phyloP scores from a whole-genome alignment of 2,888 invertebrate species.

The Junonia oenone region DNA sequence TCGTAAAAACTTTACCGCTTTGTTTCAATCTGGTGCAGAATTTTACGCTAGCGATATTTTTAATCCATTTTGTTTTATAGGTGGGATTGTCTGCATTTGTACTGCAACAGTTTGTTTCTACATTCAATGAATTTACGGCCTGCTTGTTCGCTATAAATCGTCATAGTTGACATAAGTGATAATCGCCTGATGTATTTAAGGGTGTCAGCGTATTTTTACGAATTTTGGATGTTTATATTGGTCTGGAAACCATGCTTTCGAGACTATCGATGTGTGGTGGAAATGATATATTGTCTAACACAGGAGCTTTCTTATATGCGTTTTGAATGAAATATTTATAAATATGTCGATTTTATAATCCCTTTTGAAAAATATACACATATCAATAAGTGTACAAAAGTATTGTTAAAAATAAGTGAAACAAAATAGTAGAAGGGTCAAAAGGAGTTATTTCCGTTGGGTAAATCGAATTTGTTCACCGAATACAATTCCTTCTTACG shows the following conservation, averaged over 20 bases:
- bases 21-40: slow-evolving; percentile 10
- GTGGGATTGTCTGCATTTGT: slow-evolving; percentile 19
- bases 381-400: no score
- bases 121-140: slow-evolving; percentile 12
- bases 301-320: no score
- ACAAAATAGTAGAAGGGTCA: no score
- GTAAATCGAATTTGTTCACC: no score
- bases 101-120: slow-evolving; percentile 24
- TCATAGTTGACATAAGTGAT: slow-evolving; percentile 16
- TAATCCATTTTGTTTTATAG: slow-evolving; percentile 26
- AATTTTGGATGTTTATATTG: background rate
- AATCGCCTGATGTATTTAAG: slow-evolving; percentile 10
- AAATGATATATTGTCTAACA: no score
- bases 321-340: no score
- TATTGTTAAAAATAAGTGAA: no score
- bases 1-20: background rate
- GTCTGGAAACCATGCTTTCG: no score
- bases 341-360: no score
- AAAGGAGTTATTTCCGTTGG: no score
- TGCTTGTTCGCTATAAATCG: background rate
- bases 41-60: slow-evolving; percentile 22
- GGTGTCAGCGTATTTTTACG: background rate
- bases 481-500: no score
- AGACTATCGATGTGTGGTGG: background rate
- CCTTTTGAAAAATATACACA: no score